Evolutionary conservation across 2,797 vertebrate species (phyloP).

Genomic region (Falco peregrinus): DNA sequence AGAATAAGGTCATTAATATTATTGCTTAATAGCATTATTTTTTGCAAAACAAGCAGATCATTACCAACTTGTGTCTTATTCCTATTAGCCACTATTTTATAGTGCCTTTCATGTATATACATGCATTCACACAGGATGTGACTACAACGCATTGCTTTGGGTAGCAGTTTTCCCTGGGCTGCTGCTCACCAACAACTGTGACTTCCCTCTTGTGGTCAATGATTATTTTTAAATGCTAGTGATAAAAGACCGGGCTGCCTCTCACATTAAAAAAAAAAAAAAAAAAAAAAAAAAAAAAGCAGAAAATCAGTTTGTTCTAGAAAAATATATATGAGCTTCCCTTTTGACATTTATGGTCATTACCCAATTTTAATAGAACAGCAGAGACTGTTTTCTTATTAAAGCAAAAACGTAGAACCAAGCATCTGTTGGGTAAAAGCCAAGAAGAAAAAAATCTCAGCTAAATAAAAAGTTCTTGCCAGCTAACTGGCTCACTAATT

Average conservation of each 20-base stretch:
- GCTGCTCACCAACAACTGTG: background rate
- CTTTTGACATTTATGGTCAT: background rate
- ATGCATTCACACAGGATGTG: background rate
- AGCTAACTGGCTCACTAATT: background rate
- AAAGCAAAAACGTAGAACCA: background rate
- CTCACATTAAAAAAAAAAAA: background rate
- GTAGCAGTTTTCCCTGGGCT: background rate
- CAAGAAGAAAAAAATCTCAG: background rate
- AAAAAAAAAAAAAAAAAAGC: background rate
- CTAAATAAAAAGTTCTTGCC: background rate
- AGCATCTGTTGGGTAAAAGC: background rate
- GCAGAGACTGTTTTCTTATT: background rate
- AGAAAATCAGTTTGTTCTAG: background rate
- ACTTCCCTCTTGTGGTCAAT: constrained; percentile 27
- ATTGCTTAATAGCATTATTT: background rate
- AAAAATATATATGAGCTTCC: background rate
- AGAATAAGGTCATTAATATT: background rate
- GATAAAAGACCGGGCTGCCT: background rate
- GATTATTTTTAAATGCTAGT: background rate
- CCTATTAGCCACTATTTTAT: background rate
- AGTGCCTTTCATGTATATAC: background rate
- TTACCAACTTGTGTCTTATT: background rate
- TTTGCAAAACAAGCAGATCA: background rate
- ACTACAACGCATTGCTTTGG: background rate
- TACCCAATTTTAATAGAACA: background rate